Conservation (phyloP, 2,797 vertebrate genomes). For the Remorina albescens region DNA sequence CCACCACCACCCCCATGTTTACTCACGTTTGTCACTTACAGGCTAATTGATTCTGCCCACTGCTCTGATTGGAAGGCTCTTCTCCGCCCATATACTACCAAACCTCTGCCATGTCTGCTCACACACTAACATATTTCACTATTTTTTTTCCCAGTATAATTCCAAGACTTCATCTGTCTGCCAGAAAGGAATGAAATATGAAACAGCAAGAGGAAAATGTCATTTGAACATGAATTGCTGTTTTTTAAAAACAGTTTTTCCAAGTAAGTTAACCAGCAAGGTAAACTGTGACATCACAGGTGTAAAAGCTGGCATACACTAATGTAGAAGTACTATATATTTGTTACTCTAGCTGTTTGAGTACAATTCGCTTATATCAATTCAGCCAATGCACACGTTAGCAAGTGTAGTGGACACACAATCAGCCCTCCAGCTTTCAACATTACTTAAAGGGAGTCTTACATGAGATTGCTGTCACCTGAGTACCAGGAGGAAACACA, state of each 20-base stretch:
- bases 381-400: too few relatives aligned
- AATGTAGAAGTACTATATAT: too few relatives aligned
- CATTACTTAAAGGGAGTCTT: too few relatives aligned
- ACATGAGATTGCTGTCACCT: too few relatives aligned
- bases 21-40: slow-evolving; percentile 53
- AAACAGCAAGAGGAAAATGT: slow-evolving; percentile 11
- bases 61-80: slow-evolving; percentile 17
- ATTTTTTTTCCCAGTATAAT: slow-evolving; percentile 1
- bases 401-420: too few relatives aligned
- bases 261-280: too few relatives aligned
- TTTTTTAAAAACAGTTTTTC: not conserved
- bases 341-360: too few relatives aligned
- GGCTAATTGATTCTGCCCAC: slow-evolving; percentile 49
- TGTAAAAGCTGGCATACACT: too few relatives aligned
- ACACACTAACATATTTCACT: slow-evolving; percentile 10
- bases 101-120: slow-evolving; percentile 1
- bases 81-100: slow-evolving; percentile 36
- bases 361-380: too few relatives aligned
- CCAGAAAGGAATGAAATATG: slow-evolving; percentile 21
- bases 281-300: too few relatives aligned
- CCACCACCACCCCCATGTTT: slow-evolving; percentile 36
- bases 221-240: slow-evolving; percentile 2
- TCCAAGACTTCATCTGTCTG: slow-evolving; percentile 10
- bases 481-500: too few relatives aligned
- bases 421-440: too few relatives aligned